Base-by-base conservation (phyloP, 2,113 vertebrate genomes). In the Hyla sarda region DNA sequence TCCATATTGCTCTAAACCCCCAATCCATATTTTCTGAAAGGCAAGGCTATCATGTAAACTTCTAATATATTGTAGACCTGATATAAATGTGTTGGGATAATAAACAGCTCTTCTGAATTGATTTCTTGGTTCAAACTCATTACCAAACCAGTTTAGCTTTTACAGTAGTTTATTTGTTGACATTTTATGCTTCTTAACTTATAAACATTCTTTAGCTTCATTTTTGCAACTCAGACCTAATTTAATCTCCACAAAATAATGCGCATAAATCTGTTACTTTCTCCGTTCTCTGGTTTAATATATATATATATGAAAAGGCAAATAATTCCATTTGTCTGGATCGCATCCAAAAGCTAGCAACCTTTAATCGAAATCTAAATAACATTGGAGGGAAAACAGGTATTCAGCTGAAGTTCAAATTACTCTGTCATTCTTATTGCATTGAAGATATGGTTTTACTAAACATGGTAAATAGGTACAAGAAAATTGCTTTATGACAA, bases 401-500 rank as follows among this genome's bases (percentile, higher is more conserved):
- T 93, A 93, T 94, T 93, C 91, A 90, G 90, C 90, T 90, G 91
- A 28, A 86, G 91, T 91, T 93, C 91, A 91, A 90, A 92, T 94
- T 93, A 92, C 93, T 88, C 90, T 90, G 92, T 93, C 92, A 93
- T 92, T 92, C 91, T 94, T 93, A 91, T 91, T 91, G 88, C 88
- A 0, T 90, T 89, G 91, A 91, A 93, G 92, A 92, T 92, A 90
- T 90, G 89, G 89, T 90, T 92, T 93, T 90, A 91, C 92, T 95
- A 93, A 94, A 93, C 93, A 93, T 79, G 82, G 92, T 92, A 92
- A 94, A 92, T 88, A 92, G 93, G 91, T 90, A 94, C 89, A 89
- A 93, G 94, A 92, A 95, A 95, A 95, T 95, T 92, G 93, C 91
- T 93, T 96, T 93, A 94, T 95, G 94, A 93, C 90, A 85, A 78